phyloP scores from a whole-genome alignment of 2,888 invertebrate genomes.

The Ormia ochracea region DNA sequence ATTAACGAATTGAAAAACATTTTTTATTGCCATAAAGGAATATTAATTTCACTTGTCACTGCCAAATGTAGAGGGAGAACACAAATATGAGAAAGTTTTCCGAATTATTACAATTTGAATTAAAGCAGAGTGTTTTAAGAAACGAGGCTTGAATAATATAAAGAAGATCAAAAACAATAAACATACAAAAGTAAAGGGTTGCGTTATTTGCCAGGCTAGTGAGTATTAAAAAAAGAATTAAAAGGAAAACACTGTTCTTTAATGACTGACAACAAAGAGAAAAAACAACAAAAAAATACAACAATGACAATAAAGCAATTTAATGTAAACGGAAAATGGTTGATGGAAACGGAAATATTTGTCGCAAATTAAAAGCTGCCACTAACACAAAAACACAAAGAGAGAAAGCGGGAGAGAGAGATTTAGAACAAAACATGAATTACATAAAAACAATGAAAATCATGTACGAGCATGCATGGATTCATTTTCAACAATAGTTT shows the following conservation, averaged over 20 bases:
- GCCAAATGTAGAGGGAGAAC: not conserved
- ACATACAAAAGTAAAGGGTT: not conserved
- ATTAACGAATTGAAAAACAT: not conserved
- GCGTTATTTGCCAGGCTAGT: not conserved
- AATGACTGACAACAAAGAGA: constrained; percentile 16
- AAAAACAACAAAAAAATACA: constrained; percentile 25
- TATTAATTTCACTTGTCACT: not conserved
- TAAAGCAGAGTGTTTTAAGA: not conserved
- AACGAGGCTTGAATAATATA: not conserved
- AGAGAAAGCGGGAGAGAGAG: not conserved
- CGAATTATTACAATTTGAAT: not conserved
- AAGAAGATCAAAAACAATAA: not conserved
- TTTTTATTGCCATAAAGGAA: not conserved
- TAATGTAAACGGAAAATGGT: constrained; percentile 33
- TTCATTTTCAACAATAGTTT: not conserved
- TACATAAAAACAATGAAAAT: not conserved
- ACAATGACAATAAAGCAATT: too few species aligned
- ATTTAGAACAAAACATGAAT: not conserved
- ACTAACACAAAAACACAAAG: constrained; percentile 1
- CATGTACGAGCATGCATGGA: too few species aligned
- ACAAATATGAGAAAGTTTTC: not conserved
- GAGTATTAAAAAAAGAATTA: not conserved
- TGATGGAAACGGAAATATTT: constrained; percentile 44
- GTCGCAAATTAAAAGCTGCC: constrained; percentile 41
- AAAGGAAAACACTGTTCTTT: constrained; percentile 21